phyloP scores from a whole-genome alignment of 2,797 vertebrate species.

The Melopsittacus undulatus region DNA sequence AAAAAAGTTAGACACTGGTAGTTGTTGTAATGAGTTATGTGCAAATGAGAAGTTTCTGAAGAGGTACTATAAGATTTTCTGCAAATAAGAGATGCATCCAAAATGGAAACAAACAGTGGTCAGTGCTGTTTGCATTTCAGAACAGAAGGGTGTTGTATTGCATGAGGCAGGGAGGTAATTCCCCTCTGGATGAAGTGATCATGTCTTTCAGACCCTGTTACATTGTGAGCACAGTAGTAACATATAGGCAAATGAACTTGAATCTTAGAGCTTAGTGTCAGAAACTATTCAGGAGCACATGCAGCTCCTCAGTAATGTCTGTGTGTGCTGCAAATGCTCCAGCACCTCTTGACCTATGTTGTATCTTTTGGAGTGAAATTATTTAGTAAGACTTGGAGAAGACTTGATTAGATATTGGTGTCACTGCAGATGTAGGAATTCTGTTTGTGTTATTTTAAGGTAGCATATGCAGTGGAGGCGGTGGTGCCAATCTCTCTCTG shows the following conservation, averaged over 20 bases:
- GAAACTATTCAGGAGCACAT: background rate
- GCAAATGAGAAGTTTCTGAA: background rate
- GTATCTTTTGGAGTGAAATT: background rate
- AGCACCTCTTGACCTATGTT: background rate
- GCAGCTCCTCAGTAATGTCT: background rate
- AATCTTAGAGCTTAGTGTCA: background rate
- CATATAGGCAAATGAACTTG: background rate
- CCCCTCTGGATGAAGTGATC: background rate
- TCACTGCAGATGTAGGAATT: background rate
- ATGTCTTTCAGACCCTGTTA: background rate
- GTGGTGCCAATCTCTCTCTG: background rate
- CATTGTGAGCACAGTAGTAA: background rate
- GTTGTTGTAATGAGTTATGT: background rate
- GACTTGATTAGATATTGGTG: background rate
- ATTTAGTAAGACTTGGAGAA: background rate
- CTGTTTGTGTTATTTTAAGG: background rate
- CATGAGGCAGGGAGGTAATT: background rate
- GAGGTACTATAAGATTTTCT: background rate
- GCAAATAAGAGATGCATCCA: background rate
- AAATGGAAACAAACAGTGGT: background rate
- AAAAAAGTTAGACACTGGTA: background rate
- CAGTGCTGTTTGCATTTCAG: background rate
- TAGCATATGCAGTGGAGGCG: background rate
- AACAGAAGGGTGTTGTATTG: background rate
- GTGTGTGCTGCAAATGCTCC: background rate